phyloP scores from a whole-genome alignment of 2,113 vertebrate species.

The Ardeotis arabs region DNA sequence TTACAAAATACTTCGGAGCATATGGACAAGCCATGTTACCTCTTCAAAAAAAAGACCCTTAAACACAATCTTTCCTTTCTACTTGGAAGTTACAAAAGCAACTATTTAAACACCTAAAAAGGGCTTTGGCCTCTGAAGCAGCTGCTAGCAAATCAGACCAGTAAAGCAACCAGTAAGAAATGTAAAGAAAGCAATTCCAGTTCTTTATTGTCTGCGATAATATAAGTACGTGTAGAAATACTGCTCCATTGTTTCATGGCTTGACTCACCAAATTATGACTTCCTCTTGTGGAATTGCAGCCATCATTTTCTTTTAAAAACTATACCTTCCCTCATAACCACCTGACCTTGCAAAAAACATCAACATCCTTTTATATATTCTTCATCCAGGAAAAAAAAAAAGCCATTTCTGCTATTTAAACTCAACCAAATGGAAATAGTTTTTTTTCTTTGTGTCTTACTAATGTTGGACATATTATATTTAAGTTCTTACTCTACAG shows the following conservation, averaged over 20 bases:
- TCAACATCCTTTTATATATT: not conserved
- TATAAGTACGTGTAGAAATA: not conserved
- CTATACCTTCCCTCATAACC: not conserved
- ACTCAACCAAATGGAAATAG: conserved; percentile 44
- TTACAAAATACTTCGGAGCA: not conserved
- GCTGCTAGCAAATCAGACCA: not conserved
- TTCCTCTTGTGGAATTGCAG: not conserved
- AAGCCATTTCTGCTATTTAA: conserved; percentile 20
- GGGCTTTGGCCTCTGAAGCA: not conserved
- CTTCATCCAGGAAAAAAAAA: not conserved
- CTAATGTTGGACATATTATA: conserved; percentile 6
- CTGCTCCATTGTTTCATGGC: not conserved
- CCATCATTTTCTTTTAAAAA: conserved; percentile 8
- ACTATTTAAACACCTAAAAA: not conserved
- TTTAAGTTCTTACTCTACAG: conserved; percentile 20
- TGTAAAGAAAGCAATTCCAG: not conserved
- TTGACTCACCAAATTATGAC: not conserved
- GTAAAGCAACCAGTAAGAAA: not conserved
- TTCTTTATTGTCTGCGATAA: not conserved
- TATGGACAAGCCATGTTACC: not conserved
- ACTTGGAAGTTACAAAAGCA: not conserved
- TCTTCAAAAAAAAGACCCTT: not conserved
- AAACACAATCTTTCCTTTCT: not conserved
- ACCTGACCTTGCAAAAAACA: conserved; percentile 18
- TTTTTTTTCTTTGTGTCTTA: not conserved